Evolutionary conservation across 2,797 vertebrate genomes (phyloP), one percentile per base, ranked within the genome.

Genomic region (Pseudomugil tenellus): DNA sequence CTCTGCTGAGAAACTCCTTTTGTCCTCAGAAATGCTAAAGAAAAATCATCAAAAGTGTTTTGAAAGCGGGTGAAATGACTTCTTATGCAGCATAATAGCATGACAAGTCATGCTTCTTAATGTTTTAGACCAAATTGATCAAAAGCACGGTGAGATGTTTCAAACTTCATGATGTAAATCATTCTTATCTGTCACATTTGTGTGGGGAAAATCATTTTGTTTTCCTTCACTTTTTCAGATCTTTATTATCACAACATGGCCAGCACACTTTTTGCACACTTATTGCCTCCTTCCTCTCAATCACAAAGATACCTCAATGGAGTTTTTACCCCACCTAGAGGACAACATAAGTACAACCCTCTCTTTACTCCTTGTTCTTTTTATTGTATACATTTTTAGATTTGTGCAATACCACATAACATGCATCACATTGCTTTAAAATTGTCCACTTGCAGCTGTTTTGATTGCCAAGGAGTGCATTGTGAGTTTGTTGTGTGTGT

Each of bases 261-360:
- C 17, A 39, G 6, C 28, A 37, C n/a, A 56, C 35, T 51, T 17
- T 53, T 61, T 16, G 37, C 52, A 49, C 17, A 29, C 6, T 29
- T 32, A 12, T 12, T 25, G 5, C 25, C 25, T 58, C 55, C 12
- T 59, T 69, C 41, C 53, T 60, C 46, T 53, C 21, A 52, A 58
- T 34, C n/a, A 8, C 51, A 17, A 39, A 2, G 28, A 8, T 29
- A 28, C 3, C 32, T 54, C 41, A 56, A 49, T 85, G 72, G 21
- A 62, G 57, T 80, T 73, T 67, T 3, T 29, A 31, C 67, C 3
- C 88, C 87, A 84, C 58, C 88, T 80, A 81, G 65, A 77, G 89
- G 86, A 70, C 56, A 82, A 74, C 54, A 6, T 4, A 1, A 29
- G 63, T 63, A 74, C 41, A 55, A 19, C 12, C 1, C 58, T 34